Evolutionary conservation across 2,888 invertebrate genomes (phyloP), one percentile per base, ranked within the genome.

Genomic region (Fragum whitleyi): DNA sequence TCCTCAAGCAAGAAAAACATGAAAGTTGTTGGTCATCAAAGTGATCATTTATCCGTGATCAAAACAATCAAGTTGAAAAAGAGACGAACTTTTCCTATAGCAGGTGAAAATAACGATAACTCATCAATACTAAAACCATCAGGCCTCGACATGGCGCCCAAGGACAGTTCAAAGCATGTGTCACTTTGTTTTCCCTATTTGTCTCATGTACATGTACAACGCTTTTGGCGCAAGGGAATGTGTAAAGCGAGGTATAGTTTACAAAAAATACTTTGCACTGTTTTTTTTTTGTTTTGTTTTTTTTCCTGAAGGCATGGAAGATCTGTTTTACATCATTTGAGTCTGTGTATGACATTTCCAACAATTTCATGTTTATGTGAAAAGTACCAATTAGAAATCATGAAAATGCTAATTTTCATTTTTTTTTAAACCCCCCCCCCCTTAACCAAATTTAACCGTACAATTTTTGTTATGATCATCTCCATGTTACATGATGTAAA

Each of bases 61-160:
- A 65, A 65, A 65, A 65, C 65, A 65, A 65, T 65, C 39, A 14
- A n/a, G 42, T 65, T 65, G 65, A 65, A 39, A 42, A 42, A 21
- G 21, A 65, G 5, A 23, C 23, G 36, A 36, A 7, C 65, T 14
- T 32, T 32, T 36, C 29, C 16, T 11, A 65, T 65, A 39, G 21
- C 65, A 65, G 39, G 42, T 42, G 65, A 65, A 65, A 65, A 42
- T 21, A 36, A 62, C 62, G 26, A 39, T 36, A 62, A 36, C 29
- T 62, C 29, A 36, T 19, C 21, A 9, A 26, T n/a, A 36, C 3
- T n/a, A n/a, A n/a, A 0, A 39, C 6, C 26, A 1, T 9, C 3
- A 39, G 32, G 29, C 19, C 5, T 19, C n/a, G 23, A 62, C 19
- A 62, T 6, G 19, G n/a, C n/a, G n/a, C n/a, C n/a, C n/a, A n/a